Percentiles rank a stretch among this genome's conserved stretches.
Evolutionary conservation across 2,888 invertebrate species (phyloP).

Genomic region (Drosophila sordidula): DNA sequence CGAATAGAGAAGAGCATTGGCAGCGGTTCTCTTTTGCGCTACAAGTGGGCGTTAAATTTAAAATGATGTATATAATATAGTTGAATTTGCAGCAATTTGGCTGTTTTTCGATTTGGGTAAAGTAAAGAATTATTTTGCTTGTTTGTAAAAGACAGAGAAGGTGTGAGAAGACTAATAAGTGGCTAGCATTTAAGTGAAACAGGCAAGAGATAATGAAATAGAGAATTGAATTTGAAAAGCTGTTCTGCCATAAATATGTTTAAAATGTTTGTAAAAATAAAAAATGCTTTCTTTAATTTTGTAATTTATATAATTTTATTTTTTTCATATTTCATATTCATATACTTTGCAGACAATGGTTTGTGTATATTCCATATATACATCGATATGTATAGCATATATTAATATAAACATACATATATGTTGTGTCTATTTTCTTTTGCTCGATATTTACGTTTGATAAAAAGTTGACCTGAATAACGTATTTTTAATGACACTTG

Average conservation of each 20-base stretch:
- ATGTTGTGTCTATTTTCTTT: background rate
- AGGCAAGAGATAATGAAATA: constrained; percentile 21
- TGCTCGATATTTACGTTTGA: background rate
- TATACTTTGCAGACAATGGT: constrained; percentile 5
- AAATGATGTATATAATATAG: constrained; percentile 27
- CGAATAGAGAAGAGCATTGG: constrained; percentile 52
- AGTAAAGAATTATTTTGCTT: constrained; percentile 39
- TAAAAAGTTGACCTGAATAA: constrained; percentile 1
- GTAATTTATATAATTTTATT: constrained; percentile 26
- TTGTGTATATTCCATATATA: constrained; percentile 3
- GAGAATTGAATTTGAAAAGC: constrained; percentile 14
- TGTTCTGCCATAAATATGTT: constrained; percentile 67
- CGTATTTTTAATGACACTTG: constrained; percentile 4
- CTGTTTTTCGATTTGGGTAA: constrained; percentile 26
- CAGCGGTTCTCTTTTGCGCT: constrained; percentile 10
- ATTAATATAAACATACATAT: background rate
- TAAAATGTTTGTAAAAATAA: constrained; percentile 56
- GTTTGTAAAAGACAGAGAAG: constrained; percentile 56
- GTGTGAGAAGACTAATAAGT: constrained; percentile 20
- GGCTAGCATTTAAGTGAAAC: constrained; percentile 61
- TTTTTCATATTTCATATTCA: constrained; percentile 13
- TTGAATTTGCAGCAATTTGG: constrained; percentile 21
- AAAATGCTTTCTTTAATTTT: constrained; percentile 46
- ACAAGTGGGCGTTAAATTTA: constrained; percentile 36
- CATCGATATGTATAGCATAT: background rate